These are phyloP conservation scores for Pheosia tremula DNA, from an alignment of 2,888 invertebrate genomes.

Conservation along the genomic window DNA sequence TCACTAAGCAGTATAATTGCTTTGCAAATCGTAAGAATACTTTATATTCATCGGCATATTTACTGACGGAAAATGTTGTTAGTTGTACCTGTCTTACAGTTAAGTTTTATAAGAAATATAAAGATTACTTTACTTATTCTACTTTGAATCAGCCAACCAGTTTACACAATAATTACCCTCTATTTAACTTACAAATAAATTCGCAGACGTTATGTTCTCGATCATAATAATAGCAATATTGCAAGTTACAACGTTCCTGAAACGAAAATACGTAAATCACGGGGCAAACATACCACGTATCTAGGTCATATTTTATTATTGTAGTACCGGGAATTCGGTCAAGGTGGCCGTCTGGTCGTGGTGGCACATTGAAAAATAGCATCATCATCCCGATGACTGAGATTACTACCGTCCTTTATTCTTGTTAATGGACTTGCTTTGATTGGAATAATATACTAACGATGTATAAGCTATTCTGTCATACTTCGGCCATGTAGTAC, in stretches of 20 bases:
- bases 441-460: too few species aligned
- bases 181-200: constrained; percentile 25
- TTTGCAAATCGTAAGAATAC: too few species aligned
- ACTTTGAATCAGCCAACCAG: background rate
- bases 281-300: constrained; percentile 45
- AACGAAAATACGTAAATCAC: constrained; percentile 34
- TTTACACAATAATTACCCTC: background rate
- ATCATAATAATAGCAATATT: constrained; percentile 31
- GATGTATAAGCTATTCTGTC: too few species aligned
- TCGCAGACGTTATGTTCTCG: constrained; percentile 15
- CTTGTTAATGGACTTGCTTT: too few species aligned
- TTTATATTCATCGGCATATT: too few species aligned
- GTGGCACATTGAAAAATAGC: constrained; percentile 27
- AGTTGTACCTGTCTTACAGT: too few species aligned
- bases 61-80: too few species aligned
- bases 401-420: background rate
- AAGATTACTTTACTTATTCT: too few species aligned
- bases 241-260: constrained; percentile 29
- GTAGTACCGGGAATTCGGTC: constrained; percentile 43
- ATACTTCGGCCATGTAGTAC: too few species aligned
- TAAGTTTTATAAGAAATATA: too few species aligned
- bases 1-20: too few species aligned
- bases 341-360: constrained; percentile 38
- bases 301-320: constrained; percentile 47
- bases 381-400: constrained; percentile 19